A percentile compares a stretch with the other conserved stretches of the same genome.
These are phyloP conservation scores for Taphrorychus bicolor DNA, from an alignment of 2,888 invertebrate species.

Conservation along the genomic window DNA sequence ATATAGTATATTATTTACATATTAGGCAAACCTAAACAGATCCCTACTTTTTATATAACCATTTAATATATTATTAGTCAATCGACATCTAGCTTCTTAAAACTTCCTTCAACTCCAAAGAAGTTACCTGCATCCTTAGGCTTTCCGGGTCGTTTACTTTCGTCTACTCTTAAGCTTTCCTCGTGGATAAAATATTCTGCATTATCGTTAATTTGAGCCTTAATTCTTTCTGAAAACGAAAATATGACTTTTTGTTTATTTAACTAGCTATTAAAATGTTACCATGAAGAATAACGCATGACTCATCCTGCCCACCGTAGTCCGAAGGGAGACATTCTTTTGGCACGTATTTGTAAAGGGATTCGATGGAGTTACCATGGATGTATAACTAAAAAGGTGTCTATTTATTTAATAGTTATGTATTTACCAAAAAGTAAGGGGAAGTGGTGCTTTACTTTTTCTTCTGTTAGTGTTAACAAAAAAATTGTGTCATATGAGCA, in stretches of 20 bases:
- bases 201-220: conserved; percentile 47
- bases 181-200: conserved; percentile 61
- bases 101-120: conserved; percentile 73
- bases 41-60: not conserved
- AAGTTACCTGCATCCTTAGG: conserved; percentile 68
- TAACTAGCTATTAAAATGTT: too few species aligned
- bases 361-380: conserved; percentile 48
- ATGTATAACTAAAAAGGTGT: conserved; percentile 51
- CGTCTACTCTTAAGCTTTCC: conserved; percentile 65
- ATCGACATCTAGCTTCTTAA: conserved; percentile 76
- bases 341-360: conserved; percentile 55
- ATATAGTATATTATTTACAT: too few species aligned
- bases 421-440: conserved; percentile 2
- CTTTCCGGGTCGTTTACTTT: conserved; percentile 68
- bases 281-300: conserved; percentile 45
- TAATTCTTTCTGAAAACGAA: conserved; percentile 7
- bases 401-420: too few species aligned
- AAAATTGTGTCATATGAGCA: too few species aligned
- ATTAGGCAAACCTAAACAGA: too few species aligned
- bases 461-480: too few species aligned
- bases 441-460: too few species aligned
- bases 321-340: conserved; percentile 68
- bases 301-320: conserved; percentile 62
- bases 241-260: not conserved
- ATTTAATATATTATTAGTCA: conserved; percentile 64